phyloP scores from a whole-genome alignment of 2,888 invertebrate genomes.

The Drosophila multiciliata region DNA sequence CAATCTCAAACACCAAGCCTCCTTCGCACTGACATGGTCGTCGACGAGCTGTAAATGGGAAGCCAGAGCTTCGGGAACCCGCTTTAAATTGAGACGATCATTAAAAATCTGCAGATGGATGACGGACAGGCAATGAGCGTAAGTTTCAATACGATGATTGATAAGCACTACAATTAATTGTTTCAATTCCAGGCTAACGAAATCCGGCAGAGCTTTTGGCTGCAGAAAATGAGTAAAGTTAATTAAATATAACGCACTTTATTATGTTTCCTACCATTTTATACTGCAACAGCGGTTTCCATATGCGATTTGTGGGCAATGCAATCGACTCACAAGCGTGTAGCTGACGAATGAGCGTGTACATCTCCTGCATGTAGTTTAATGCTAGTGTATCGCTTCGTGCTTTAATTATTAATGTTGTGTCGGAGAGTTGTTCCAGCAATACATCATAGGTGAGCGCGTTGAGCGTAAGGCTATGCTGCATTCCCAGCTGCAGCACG shows the following conservation, averaged over 20 bases:
- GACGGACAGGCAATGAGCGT: constrained; percentile 44
- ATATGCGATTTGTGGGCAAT: constrained; percentile 55
- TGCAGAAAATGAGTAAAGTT: constrained; percentile 5
- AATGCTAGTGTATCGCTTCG: not conserved
- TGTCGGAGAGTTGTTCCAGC: constrained; percentile 22
- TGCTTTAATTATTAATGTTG: not conserved
- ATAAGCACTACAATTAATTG: constrained; percentile 45
- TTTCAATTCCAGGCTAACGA: constrained; percentile 29
- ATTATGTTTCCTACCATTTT: constrained; percentile 42
- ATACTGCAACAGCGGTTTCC: constrained; percentile 53
- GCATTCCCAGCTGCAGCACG: constrained; percentile 34
- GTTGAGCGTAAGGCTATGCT: constrained; percentile 20
- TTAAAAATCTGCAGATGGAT: constrained; percentile 47
- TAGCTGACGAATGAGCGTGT: constrained; percentile 43
- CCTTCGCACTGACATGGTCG: constrained; percentile 28
- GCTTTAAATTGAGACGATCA: constrained; percentile 11
- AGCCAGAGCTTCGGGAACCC: constrained; percentile 8
- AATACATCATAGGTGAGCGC: constrained; percentile 37
- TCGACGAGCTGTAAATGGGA: constrained; percentile 44
- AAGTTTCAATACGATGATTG: constrained; percentile 28
- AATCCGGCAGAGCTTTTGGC: constrained; percentile 12
- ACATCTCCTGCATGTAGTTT: constrained; percentile 46
- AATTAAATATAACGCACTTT: not conserved
- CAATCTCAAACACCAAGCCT: constrained; percentile 54
- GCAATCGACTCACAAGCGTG: constrained; percentile 6